Evolutionary conservation across 92 coral and sea anemone species (phyloP).

Genomic region (Zoanthus gigantus): DNA sequence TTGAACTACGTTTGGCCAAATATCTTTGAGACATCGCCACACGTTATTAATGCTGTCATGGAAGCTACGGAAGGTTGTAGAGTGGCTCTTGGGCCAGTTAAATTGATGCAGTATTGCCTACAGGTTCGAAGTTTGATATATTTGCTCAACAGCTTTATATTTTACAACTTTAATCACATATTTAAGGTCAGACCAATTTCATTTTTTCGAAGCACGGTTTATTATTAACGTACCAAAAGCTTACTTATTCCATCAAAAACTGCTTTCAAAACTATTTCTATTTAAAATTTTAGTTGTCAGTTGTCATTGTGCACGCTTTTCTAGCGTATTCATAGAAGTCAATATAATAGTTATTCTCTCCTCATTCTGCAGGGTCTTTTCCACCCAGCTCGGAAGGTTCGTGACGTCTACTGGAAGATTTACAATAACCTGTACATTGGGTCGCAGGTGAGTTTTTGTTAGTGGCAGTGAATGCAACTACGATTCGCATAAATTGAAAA

Average conservation of each 20-base stretch:
- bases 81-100: slow-evolving; percentile 95
- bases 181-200: too few relatives aligned
- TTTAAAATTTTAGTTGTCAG: too few relatives aligned
- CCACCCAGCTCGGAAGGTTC: slow-evolving; percentile 99
- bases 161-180: not conserved
- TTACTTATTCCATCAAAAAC: too few relatives aligned
- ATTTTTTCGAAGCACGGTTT: too few relatives aligned
- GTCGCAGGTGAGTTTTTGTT: slow-evolving; percentile 78
- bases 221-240: too few relatives aligned
- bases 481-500: too few relatives aligned
- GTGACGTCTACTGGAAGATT: slow-evolving; percentile 99
- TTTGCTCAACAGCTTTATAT: not conserved
- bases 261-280: too few relatives aligned
- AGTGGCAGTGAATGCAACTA: not conserved
- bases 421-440: slow-evolving; percentile 98
- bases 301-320: too few relatives aligned
- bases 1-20: slow-evolving; percentile 99
- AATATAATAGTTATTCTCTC: not conserved
- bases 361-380: slow-evolving; percentile 82
- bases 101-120: slow-evolving; percentile 89
- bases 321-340: too few relatives aligned
- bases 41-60: slow-evolving; percentile 96
- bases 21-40: slow-evolving; percentile 99
- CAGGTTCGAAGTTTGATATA: slow-evolving; percentile 71
- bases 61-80: slow-evolving; percentile 98